A percentile compares a stretch with the other conserved stretches of the same genome.
These are phyloP conservation scores for Ligdia adustata DNA, from an alignment of 2,888 invertebrate species.

Conservation along the genomic window DNA sequence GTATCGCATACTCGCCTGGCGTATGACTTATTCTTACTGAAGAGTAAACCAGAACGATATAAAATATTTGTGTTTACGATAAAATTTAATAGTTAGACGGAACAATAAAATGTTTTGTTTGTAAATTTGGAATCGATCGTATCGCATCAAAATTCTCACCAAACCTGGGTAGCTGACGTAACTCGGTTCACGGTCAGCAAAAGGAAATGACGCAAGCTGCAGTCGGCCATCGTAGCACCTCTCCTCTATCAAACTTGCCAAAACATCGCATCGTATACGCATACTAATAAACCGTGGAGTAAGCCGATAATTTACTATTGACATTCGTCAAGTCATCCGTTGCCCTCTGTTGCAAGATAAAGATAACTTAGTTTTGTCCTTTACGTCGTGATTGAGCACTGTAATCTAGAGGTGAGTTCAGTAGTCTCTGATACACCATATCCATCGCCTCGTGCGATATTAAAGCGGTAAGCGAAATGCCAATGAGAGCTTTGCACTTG, in stretches of 20 bases:
- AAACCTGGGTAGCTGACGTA: constrained; percentile 69
- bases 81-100: constrained; percentile 9
- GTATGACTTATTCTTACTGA: constrained; percentile 20
- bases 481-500: constrained; percentile 47
- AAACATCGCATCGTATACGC: constrained; percentile 57
- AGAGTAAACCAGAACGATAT: constrained; percentile 2
- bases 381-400: constrained; percentile 30
- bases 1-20: constrained; percentile 29
- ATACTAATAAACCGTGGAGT: constrained; percentile 33
- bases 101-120: constrained; percentile 26
- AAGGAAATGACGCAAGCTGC: constrained; percentile 82
- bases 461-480: constrained; percentile 43
- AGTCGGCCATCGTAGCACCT: constrained; percentile 62
- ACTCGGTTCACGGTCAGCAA: constrained; percentile 78
- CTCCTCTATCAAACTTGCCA: constrained; percentile 59
- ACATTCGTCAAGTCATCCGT: constrained; percentile 31
- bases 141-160: constrained; percentile 27
- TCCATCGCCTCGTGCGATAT: too few species aligned
- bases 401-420: constrained; percentile 42
- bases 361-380: too few species aligned
- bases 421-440: constrained; percentile 9
- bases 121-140: constrained; percentile 4
- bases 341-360: constrained; percentile 1
- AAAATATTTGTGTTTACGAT: background rate
- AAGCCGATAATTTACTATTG: constrained; percentile 36